Percentiles rank a stretch among this genome's conserved stretches.
These are phyloP conservation scores for Nemapogon koenigi DNA, from an alignment of 2,888 invertebrate species.

Conservation along the genomic window DNA sequence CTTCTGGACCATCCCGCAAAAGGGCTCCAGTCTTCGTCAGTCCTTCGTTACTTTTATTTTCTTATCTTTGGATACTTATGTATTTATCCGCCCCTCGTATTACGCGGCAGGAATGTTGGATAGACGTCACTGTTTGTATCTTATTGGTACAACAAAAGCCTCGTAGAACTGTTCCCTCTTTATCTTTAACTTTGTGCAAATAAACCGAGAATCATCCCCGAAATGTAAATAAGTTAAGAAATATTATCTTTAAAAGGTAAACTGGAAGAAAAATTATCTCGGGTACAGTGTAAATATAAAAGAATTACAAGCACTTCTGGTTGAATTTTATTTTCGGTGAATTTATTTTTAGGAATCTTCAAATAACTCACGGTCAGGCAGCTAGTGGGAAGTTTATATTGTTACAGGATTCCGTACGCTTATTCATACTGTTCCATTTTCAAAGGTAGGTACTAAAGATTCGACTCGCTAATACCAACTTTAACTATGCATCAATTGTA, in stretches of 20 bases:
- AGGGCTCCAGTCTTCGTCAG: too few species aligned
- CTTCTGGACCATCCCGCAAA: too few species aligned
- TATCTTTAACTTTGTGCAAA: constrained; percentile 53
- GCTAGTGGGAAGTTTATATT: too few species aligned
- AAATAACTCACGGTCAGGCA: constrained; percentile 5
- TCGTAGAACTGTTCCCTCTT: constrained; percentile 50
- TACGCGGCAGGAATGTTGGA: constrained; percentile 27
- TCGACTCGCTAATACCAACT: too few species aligned
- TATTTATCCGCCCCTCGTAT: constrained; percentile 48
- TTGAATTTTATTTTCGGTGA: constrained; percentile 5
- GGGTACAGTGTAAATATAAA: constrained; percentile 28
- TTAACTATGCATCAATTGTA: too few species aligned
- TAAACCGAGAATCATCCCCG: constrained; percentile 40
- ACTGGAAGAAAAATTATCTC: constrained; percentile 36
- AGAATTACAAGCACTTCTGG: constrained; percentile 8
- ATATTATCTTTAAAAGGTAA: constrained; percentile 43
- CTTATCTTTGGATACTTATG: too few species aligned
- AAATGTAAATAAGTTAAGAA: constrained; percentile 49
- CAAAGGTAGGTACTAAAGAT: too few species aligned
- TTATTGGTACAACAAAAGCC: too few species aligned
- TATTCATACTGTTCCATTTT: too few species aligned
- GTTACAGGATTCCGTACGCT: too few species aligned
- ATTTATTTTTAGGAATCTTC: constrained; percentile 6
- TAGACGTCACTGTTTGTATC: too few species aligned
- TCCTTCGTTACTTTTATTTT: too few species aligned